Evolutionary conservation across 2,797 vertebrate species (phyloP).

Genomic region (Tamandua tetradactyla): DNA sequence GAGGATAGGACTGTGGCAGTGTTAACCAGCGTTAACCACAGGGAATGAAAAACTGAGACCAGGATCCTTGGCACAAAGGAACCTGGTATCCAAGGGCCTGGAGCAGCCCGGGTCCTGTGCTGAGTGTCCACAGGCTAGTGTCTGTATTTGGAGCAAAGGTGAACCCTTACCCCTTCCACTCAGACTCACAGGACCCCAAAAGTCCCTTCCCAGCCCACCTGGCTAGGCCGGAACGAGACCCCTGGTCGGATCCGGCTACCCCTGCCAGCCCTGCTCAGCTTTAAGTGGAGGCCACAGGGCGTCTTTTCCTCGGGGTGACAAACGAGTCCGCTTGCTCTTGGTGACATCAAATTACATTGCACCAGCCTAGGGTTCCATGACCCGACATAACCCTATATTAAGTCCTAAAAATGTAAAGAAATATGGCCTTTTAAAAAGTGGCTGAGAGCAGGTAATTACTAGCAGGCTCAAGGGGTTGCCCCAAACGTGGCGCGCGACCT

Average conservation of each 20-base stretch:
- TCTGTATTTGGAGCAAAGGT: not conserved
- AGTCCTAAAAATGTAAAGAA: slow-evolving; percentile 80
- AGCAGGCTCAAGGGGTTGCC: slow-evolving; percentile 76
- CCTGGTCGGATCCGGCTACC: not conserved
- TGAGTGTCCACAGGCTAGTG: not conserved
- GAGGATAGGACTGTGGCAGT: no score
- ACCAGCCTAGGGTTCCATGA: slow-evolving; percentile 72
- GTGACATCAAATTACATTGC: slow-evolving; percentile 72
- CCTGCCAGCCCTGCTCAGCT: not conserved
- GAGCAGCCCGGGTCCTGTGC: not conserved
- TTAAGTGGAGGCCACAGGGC: not conserved
- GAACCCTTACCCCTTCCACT: not conserved
- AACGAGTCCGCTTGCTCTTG: slow-evolving; percentile 70
- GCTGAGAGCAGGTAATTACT: slow-evolving; percentile 83
- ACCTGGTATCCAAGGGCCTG: not conserved
- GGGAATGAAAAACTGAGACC: slow-evolving; percentile 34
- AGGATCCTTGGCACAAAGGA: not conserved
- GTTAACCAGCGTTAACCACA: not conserved
- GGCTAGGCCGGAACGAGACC: not conserved
- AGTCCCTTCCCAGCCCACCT: not conserved
- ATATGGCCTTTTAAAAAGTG: slow-evolving; percentile 81
- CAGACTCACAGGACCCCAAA: not conserved
- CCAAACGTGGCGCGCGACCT: slow-evolving; percentile 53
- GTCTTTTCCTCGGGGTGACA: slow-evolving; percentile 62
- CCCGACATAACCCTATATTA: slow-evolving; percentile 76